phyloP scores from a whole-genome alignment of 2,113 vertebrate genomes.

The Heterochromis multidens region DNA sequence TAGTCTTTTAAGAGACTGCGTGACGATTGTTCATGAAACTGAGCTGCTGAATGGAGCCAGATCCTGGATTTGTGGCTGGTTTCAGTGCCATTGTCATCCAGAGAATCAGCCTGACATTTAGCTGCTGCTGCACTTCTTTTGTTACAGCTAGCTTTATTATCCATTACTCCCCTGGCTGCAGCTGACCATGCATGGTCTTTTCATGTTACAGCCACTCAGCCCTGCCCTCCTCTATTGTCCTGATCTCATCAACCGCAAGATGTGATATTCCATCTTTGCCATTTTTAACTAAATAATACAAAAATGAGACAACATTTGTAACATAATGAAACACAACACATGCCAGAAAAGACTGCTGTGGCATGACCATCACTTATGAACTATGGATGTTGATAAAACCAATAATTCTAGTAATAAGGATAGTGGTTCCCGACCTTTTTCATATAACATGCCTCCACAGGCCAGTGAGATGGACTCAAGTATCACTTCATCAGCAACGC shows the following conservation, averaged over 20 bases:
- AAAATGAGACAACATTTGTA: not conserved
- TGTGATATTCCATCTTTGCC: not conserved
- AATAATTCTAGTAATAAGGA: not conserved
- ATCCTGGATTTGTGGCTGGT: slow-evolving; percentile 37
- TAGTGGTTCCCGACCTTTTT: not conserved
- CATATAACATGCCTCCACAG: not conserved
- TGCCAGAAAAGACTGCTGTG: not conserved
- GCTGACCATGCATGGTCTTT: slow-evolving; percentile 68
- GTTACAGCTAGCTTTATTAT: slow-evolving; percentile 58
- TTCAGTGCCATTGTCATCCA: slow-evolving; percentile 62
- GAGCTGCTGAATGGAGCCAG: slow-evolving; percentile 20
- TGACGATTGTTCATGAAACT: not conserved
- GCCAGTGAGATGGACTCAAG: not conserved
- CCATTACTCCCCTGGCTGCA: slow-evolving; percentile 38
- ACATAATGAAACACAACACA: not conserved
- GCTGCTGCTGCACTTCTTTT: slow-evolving; percentile 75
- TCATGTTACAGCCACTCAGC: slow-evolving; percentile 19
- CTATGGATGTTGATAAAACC: not conserved
- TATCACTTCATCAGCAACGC: not conserved
- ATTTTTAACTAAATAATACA: not conserved
- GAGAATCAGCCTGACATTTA: slow-evolving; percentile 65
- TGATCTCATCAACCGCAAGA: not conserved
- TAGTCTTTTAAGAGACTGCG: not conserved
- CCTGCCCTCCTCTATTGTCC: slow-evolving; percentile 25
- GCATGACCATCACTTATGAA: not conserved